Base-by-base conservation (phyloP, 1,140 invertebrate species). In the Wiebesia pumilae region DNA sequence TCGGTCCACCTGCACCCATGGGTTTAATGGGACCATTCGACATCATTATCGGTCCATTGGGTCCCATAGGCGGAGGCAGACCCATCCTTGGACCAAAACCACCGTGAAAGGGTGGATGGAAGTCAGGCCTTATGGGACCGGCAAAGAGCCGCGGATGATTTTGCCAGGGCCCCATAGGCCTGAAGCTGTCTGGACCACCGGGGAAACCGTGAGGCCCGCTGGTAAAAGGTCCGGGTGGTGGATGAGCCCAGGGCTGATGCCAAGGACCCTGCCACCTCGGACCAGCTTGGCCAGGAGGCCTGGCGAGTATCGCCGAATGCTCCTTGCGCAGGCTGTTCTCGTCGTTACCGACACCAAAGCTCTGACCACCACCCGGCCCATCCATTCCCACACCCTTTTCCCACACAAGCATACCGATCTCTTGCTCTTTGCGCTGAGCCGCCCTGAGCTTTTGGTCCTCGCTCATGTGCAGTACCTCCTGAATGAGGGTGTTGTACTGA, bases 401-500 rank as follows among this genome's bases (percentile, higher is more conserved):
- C 85, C 85, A 86, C 3, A 85, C 51, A 16, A 92, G 88, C 7
- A 91, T 90, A 24, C 91, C 90, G 12, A 82, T 82, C 35, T 86
- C 85, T 51, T 86, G 47, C 73, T 97, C 96, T 40, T 96, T 95
- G 35, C 96, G 94, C 89, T 97, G 95, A 0, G 96, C 96, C 62
- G 97, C 97, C 86, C 96, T 95, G 9, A 97, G 90, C 91, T 97
- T 97, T 83, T 97, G 95, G 30, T 95, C 95, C 88, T 98, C 97
- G 88, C 97, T 97, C 86, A 98, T 95, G 87, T 96, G 95, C 65
- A 97, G 93, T 1, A 97, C 96, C 90, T 97, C 96, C 90, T 97
- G 96, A 87, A 97, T 96, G 3, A 98, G 91, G 10, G 96, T 95
- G 87, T 97, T 96, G 90, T 98, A 97, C 89, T 98, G 96, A 24